These are phyloP conservation scores for Porites rus DNA, from an alignment of 92 coral and sea anemone species.

Conservation along the genomic window DNA sequence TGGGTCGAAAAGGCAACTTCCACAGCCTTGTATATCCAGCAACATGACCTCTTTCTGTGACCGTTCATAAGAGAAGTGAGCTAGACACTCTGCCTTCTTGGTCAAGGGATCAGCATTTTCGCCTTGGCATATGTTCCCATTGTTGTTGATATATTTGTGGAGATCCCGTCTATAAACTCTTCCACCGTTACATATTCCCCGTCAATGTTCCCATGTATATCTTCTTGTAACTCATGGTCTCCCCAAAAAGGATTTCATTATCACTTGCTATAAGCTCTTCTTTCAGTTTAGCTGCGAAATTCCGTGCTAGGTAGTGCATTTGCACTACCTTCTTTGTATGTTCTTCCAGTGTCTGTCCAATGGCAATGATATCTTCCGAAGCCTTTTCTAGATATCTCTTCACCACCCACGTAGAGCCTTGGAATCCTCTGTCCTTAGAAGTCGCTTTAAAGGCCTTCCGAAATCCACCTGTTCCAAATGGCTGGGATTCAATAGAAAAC, in stretches of 20 bases:
- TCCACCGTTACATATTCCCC: conserved; percentile 74
- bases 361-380: conserved; percentile 32
- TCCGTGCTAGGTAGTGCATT: conserved; percentile 65
- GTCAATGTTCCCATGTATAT: conserved; percentile 19
- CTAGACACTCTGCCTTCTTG: conserved; percentile 68
- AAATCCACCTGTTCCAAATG: conserved; percentile 36
- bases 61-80: conserved; percentile 74
- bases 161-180: conserved; percentile 43
- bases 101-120: conserved; percentile 5
- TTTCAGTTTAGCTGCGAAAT: conserved; percentile 54
- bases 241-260: conserved; percentile 7
- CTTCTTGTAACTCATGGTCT: too few relatives aligned
- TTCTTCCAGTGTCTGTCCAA: conserved; percentile 53
- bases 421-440: background rate
- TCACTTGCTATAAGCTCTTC: conserved; percentile 34
- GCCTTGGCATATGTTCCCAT: conserved; percentile 27
- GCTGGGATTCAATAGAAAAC: conserved; percentile 20
- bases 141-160: conserved; percentile 53
- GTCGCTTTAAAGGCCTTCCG: background rate
- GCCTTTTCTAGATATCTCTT: conserved; percentile 64
- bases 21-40: conserved; percentile 75
- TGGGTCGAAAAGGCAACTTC: conserved; percentile 65
- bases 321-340: conserved; percentile 70
- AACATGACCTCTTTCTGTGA: conserved; percentile 65
- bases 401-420: conserved; percentile 60